phyloP scores from a whole-genome alignment of 2,113 vertebrate species.

The Hippocampus mohnikei region DNA sequence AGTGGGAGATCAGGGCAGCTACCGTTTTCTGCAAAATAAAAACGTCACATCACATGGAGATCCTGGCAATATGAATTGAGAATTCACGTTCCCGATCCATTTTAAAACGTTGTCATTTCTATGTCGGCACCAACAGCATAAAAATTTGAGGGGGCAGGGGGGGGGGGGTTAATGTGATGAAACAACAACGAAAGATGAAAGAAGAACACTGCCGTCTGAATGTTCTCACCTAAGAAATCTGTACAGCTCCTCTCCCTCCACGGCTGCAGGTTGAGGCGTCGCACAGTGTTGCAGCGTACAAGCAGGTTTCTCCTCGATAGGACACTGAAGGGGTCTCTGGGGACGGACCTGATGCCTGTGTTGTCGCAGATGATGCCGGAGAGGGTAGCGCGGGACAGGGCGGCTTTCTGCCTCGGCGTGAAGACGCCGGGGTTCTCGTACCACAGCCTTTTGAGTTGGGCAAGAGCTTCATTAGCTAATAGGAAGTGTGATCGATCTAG shows the following conservation, averaged over 20 bases:
- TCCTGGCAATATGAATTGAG: no score
- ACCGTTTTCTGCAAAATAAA: constrained; percentile 43
- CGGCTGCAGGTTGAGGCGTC: constrained; percentile 36
- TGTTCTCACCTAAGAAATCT: constrained; percentile 9
- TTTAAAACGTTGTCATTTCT: not conserved
- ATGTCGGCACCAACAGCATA: not conserved
- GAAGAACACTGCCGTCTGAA: not conserved
- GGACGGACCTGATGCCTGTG: constrained; percentile 57
- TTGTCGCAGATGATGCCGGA: constrained; percentile 75
- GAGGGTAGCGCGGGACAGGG: constrained; percentile 40
- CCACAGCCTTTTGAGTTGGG: constrained; percentile 61
- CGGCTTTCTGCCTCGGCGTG: constrained; percentile 35
- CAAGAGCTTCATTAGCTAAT: not conserved
- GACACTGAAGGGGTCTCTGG: constrained; percentile 41
- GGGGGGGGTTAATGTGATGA: not conserved
- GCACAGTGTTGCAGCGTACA: constrained; percentile 32
- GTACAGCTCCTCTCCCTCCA: constrained; percentile 55
- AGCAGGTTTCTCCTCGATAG: not conserved
- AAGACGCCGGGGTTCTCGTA: constrained; percentile 65
- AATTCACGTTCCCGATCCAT: no score
- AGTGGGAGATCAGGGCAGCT: constrained; percentile 1
- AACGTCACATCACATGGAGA: constrained; percentile 29
- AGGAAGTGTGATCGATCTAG: not conserved
- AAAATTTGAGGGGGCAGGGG: not conserved
- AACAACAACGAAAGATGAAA: not conserved